Conservation (phyloP, 1,140 invertebrate species). For the Heliothis subflexa region DNA sequence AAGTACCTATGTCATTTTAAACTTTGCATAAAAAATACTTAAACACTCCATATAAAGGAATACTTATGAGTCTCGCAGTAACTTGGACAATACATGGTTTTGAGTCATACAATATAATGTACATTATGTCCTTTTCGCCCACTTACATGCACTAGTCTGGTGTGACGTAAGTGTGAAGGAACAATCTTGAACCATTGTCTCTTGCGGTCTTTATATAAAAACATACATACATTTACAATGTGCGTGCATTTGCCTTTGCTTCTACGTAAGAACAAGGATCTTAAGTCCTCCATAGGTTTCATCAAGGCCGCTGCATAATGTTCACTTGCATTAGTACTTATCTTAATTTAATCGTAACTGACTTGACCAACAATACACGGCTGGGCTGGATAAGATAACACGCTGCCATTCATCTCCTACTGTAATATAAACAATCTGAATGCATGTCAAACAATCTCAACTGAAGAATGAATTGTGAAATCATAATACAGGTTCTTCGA, state of each 20-base stretch:
- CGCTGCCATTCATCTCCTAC: constrained; percentile 4
- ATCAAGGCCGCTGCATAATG: not conserved
- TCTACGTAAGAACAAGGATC: not conserved
- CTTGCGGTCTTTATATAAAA: not conserved
- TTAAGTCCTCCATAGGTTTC: not conserved
- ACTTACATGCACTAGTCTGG: constrained; percentile 21
- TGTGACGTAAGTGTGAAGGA: constrained; percentile 13
- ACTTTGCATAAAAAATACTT: not conserved
- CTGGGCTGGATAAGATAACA: constrained; percentile 10
- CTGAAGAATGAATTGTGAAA: constrained; percentile 29
- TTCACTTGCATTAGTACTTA: not conserved
- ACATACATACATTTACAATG: not conserved
- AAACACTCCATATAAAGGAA: constrained; percentile 27
- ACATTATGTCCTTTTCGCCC: constrained; percentile 3
- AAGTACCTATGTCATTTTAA: not conserved
- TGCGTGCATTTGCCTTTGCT: not conserved
- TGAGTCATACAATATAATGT: constrained; percentile 24
- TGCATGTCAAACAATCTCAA: constrained; percentile 21
- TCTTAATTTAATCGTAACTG: no score
- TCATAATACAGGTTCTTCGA: constrained; percentile 16
- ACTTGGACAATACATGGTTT: constrained; percentile 26
- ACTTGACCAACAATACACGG: not conserved
- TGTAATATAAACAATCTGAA: constrained; percentile 30
- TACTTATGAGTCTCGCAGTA: constrained; percentile 16
- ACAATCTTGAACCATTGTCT: constrained; percentile 16